Base-by-base conservation (phyloP, 2,113 vertebrate genomes). In the Neolamprologus sp. region DNA sequence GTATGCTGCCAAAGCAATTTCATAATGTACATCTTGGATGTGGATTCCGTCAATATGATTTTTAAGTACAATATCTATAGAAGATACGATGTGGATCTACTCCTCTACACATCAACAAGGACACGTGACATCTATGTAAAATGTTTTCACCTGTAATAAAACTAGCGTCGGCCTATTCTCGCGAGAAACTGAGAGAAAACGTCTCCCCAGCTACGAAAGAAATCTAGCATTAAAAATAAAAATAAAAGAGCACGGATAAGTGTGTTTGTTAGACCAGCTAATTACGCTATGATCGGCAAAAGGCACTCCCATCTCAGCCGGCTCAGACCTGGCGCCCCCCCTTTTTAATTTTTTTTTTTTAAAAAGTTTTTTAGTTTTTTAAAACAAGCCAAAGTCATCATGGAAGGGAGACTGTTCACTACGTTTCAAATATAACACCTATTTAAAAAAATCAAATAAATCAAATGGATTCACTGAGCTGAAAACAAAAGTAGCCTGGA, bases 51-150 rank as follows among this genome's bases (percentile, higher is more conserved):
- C 87, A 94, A 93, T 85, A 95, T 96, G 94, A 95, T 93, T 97
- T 96, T 71, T 68, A 68, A 95, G 96, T 95, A 98, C 97, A 96
- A 96, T 97, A 97, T 96, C 96, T 95, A 94, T 96, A 96, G 94
- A 95, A 96, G 94, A 97, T 95, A 96, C 91, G 96, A 96, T 94
- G 96, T 96, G 97, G 94, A 95, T 87, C 96, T 94, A 97, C 95
- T 85, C 91, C 92, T 96, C 97, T 98, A 97, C 96, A 98, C 97
- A 96, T 93, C 92, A 92, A 97, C 96, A 96, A 95, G 94, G 97
- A 97, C 97, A 97, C 96, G 94, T 95, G 96, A 98, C 97, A 94
- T 95, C 95, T 95, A 96, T 94, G 95, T 95, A 96, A 97, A 98
- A 97, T 95, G 58, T 90, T 95, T 95, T 95, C 96, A 92, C 94